Conservation (phyloP, 2,888 invertebrate species). For the Alsophila aescularia region DNA sequence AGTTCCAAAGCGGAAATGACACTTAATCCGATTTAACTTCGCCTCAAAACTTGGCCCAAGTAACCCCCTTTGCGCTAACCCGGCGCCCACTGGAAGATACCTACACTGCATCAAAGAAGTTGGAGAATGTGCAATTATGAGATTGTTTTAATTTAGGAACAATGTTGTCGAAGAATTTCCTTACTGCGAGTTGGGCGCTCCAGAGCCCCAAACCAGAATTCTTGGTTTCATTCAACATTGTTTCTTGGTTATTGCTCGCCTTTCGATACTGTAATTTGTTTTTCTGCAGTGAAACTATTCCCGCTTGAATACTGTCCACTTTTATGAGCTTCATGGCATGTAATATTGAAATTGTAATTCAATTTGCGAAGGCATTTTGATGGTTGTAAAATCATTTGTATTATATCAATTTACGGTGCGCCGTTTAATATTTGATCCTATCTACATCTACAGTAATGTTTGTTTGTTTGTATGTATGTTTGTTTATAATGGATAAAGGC, state of each 20-base stretch:
- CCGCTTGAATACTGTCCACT: slow-evolving; percentile 26
- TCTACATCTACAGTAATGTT: no score
- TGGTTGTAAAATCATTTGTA: no score
- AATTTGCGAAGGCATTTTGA: no score
- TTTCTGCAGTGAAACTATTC: slow-evolving; percentile 48
- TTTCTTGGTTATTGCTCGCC: slow-evolving; percentile 71
- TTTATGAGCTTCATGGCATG: slow-evolving; percentile 11
- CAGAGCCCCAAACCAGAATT: slow-evolving; percentile 78
- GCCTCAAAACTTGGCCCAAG: slow-evolving; percentile 74
- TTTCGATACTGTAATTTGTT: slow-evolving; percentile 63
- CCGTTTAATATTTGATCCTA: no score
- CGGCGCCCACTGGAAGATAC: slow-evolving; percentile 50
- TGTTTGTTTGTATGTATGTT: no score
- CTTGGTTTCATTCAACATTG: slow-evolving; percentile 79
- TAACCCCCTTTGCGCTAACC: slow-evolving; percentile 44
- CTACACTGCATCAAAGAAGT: slow-evolving; percentile 81
- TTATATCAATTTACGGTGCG: no score
- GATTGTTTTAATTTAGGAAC: slow-evolving; percentile 84
- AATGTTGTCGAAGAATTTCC: slow-evolving; percentile 81
- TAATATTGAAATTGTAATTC: neutral
- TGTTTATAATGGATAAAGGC: no score
- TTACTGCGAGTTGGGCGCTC: slow-evolving; percentile 70
- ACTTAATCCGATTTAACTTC: slow-evolving; percentile 82
- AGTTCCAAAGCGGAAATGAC: slow-evolving; percentile 81
- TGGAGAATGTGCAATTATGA: slow-evolving; percentile 83